Evolutionary conservation across 1,140 invertebrate species (phyloP), one percentile per base, ranked within the genome.

Genomic region (Drosophila tani): DNA sequence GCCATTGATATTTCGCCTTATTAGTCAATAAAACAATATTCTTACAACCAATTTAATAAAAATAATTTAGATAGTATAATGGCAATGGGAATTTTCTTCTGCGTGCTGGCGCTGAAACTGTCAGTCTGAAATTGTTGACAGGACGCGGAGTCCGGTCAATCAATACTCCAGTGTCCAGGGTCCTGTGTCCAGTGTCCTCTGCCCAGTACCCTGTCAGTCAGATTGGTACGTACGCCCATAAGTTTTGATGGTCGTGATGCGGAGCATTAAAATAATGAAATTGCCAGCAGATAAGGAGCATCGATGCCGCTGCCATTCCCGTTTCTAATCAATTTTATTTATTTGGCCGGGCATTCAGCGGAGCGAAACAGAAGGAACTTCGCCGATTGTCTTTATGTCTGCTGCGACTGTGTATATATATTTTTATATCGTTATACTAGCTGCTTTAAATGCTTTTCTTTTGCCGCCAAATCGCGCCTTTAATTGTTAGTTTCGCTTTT

Each of bases 251-350:
- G 81, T 62, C 50, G 55, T 45, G 53, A 56, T 56, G 51, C 38
- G 56, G 47, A 56, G 59, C 84, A 84, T 88, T 88, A 88, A 88
- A 87, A 79, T 86, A 86, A 86, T 86, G 83, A 87, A 82, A 84
- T 75, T 78, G 77, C 85, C 74, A 47, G 78, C 74, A 75, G 84
- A 87, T 87, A 87, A 87, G 84, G 62, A 81, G 83, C 60, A 65
- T 46, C 27, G 59, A 57, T 57, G 46, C 51, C 32, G 19, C 51
- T 50, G 41, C 53, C 51, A 65, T 64, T 47, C 19, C 60, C 63
- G 78, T 68, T 79, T 55, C 80, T 63, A 86, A 86, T 86, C 83
- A 87, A 87, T 86, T 86, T 88, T 87, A 83, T 87, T 83, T 88
- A 80, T 66, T 77, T 81, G 45, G 57, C 70, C 64, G 40, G 64